These are phyloP conservation scores for Tapirus indicus DNA, from an alignment of 2,797 vertebrate species.

Conservation along the genomic window DNA sequence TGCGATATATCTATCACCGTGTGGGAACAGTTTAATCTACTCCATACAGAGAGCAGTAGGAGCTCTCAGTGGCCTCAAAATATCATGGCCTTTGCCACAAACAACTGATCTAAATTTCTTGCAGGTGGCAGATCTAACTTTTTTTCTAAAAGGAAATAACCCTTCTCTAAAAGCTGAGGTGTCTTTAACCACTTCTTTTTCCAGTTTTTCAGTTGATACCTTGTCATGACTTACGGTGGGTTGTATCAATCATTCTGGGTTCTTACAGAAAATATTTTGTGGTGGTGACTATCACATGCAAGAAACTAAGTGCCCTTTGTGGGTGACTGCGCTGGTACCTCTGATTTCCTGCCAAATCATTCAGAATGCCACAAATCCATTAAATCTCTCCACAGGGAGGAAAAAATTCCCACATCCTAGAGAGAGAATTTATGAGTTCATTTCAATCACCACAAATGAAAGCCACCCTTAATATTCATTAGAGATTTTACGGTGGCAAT, in stretches of 20 bases:
- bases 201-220: constrained; percentile 79
- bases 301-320: constrained; percentile 75
- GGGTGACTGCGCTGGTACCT: constrained; percentile 60
- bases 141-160: constrained; percentile 72
- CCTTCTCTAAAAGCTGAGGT: constrained; percentile 65
- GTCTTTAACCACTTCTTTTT: constrained; percentile 76
- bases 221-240: constrained; percentile 54
- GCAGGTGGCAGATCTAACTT: constrained; percentile 62
- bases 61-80: constrained; percentile 65
- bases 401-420: constrained; percentile 76
- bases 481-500: constrained; percentile 78
- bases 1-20: constrained; percentile 69
- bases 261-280: constrained; percentile 63
- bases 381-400: constrained; percentile 77
- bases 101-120: constrained; percentile 78
- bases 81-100: constrained; percentile 66
- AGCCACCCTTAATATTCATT: constrained; percentile 81
- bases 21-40: constrained; percentile 68
- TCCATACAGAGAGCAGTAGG: constrained; percentile 63
- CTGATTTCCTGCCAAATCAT: constrained; percentile 73
- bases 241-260: constrained; percentile 68
- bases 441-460: constrained; percentile 82
- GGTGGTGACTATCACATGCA: constrained; percentile 66
- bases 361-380: constrained; percentile 76
- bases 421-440: constrained; percentile 80